Percentiles rank a stretch among this genome's conserved stretches.
Conservation (phyloP, 37 sponge, comb jelly and placozoan genomes). For the Theonella swinhoei region DNA sequence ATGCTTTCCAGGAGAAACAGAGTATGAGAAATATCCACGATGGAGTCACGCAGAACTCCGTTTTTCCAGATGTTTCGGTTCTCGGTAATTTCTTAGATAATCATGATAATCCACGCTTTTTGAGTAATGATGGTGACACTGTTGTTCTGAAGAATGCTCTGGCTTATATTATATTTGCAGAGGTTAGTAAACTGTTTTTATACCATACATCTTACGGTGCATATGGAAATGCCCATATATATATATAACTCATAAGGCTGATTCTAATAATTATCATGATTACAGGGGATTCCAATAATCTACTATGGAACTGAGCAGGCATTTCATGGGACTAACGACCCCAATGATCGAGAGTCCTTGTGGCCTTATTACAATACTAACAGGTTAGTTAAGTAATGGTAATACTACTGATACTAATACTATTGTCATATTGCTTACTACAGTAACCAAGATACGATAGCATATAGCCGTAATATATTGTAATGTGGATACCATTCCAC, state of each 20-base stretch:
- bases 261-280: background rate
- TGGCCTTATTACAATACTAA: constrained; percentile 71
- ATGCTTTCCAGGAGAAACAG: constrained; percentile 59
- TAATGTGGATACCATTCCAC: background rate
- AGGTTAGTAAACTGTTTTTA: constrained; percentile 39
- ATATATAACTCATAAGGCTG: background rate
- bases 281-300: constrained; percentile 83
- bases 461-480: no score
- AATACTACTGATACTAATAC: no score
- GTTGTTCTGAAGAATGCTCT: constrained; percentile 63
- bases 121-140: constrained; percentile 48
- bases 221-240: no score
- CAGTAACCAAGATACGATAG: no score
- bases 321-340: constrained; percentile 64
- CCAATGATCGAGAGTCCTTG: constrained; percentile 61
- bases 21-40: constrained; percentile 66
- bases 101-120: constrained; percentile 78
- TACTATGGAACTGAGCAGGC: constrained; percentile 89
- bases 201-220: background rate
- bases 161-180: constrained; percentile 73
- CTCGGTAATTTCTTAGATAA: constrained; percentile 84
- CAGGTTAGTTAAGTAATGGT: no score
- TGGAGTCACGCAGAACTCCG: constrained; percentile 48
- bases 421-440: no score
- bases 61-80: constrained; percentile 60